These are phyloP conservation scores for Brevimyrus niger DNA, from an alignment of 2,113 vertebrate genomes.

Conservation along the genomic window DNA sequence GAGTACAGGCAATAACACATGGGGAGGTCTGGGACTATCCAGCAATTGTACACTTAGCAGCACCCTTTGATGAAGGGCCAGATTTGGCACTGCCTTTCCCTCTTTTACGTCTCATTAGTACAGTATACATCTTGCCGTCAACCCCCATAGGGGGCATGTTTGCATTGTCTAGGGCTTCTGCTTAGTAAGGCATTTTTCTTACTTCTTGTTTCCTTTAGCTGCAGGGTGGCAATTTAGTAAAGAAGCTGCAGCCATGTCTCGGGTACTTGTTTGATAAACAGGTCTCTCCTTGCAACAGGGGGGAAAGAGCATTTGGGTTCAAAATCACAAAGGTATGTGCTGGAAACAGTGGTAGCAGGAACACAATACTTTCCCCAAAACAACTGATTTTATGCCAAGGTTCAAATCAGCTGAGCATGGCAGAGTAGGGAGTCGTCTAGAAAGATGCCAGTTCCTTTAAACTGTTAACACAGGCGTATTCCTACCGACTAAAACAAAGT, in stretches of 20 bases:
- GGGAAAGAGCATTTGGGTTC: slow-evolving; percentile 32
- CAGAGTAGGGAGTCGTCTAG: slow-evolving; percentile 17
- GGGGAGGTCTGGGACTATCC: slow-evolving; percentile 33
- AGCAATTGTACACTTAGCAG: slow-evolving; percentile 32
- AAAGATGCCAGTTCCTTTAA: not conserved
- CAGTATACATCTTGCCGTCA: slow-evolving; percentile 57
- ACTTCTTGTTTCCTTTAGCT: slow-evolving; percentile 53
- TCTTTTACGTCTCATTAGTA: slow-evolving; percentile 46
- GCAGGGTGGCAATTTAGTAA: slow-evolving; percentile 55
- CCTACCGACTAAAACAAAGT: not conserved
- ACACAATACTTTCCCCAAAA: slow-evolving; percentile 49
- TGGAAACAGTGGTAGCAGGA: slow-evolving; percentile 51
- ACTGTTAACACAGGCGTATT: not conserved
- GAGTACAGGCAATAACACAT: slow-evolving; percentile 31
- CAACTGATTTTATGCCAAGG: slow-evolving; percentile 51
- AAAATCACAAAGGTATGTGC: slow-evolving; percentile 62
- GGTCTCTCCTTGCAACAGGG: slow-evolving; percentile 24
- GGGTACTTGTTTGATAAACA: slow-evolving; percentile 50
- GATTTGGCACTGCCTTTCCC: slow-evolving; percentile 27
- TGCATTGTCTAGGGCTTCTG: slow-evolving; percentile 62
- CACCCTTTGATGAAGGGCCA: slow-evolving; percentile 32
- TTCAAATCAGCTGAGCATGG: slow-evolving; percentile 52
- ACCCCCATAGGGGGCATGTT: slow-evolving; percentile 72
- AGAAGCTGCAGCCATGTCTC: slow-evolving; percentile 56
- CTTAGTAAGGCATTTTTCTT: slow-evolving; percentile 75